These are phyloP conservation scores for Magallana ariakensis DNA, from an alignment of 1,140 invertebrate species.

Conservation along the genomic window DNA sequence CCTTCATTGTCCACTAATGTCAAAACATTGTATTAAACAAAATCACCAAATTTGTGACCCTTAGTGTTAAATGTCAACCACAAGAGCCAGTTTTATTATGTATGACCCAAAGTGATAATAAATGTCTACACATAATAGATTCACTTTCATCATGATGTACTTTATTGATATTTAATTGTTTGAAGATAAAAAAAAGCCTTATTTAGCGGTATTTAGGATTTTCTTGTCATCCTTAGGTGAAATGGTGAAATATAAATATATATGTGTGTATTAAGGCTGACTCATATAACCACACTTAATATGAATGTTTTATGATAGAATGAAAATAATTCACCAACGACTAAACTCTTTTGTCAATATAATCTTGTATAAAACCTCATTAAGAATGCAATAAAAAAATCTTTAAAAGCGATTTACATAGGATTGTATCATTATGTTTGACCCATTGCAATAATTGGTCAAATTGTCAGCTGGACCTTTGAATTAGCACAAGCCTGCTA, in stretches of 20 bases:
- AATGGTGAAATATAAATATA: not conserved
- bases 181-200: slow-evolving; percentile 28
- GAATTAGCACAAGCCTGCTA: no score
- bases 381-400: no score
- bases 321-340: no score
- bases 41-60: slow-evolving; percentile 12
- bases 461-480: no score
- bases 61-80: not conserved
- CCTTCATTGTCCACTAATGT: not conserved
- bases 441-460: no score
- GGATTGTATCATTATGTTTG: no score
- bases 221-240: not conserved
- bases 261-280: not conserved
- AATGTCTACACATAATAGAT: slow-evolving; percentile 26
- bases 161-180: slow-evolving; percentile 33
- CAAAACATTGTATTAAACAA: not conserved
- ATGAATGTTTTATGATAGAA: no score
- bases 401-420: no score
- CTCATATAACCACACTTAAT: not conserved
- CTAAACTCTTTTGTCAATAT: no score
- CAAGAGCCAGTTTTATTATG: not conserved
- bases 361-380: no score
- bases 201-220: slow-evolving; percentile 26
- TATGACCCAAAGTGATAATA: slow-evolving; percentile 24
- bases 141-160: slow-evolving; percentile 2